Base-by-base conservation (phyloP, 2,888 invertebrate genomes). In the Epinotia brunnichana region DNA sequence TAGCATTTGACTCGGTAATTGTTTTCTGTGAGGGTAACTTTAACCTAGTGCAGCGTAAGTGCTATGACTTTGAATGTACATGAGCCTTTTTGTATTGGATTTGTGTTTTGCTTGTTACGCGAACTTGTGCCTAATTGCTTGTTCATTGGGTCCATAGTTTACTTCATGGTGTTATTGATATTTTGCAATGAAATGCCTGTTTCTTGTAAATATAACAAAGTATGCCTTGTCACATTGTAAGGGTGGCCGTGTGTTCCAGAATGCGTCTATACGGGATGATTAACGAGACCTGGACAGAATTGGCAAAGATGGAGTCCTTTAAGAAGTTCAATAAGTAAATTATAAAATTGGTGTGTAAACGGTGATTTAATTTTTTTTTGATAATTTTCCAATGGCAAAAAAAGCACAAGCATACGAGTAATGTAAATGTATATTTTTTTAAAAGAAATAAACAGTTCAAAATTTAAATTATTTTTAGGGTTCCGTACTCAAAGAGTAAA, bases 121-220 rank as follows among this genome's bases (percentile, higher is more conserved):
- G 54, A 70, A 57, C 11, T 48, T 63, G 63, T 48, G 63, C 56
- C 63, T 51, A 63, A 57, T 69, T 63, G 35, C 29, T 51, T 63
- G 2, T 44, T 19, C 39, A 15, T 29, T n/a, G 60, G 29, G 41
- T 44, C 17, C 41, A 41, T 19, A 24, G 41, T 41, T 54, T 54
- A 61, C 21, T 15, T 21, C 54, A 29, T 13, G 17, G n/a, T 13
- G 62, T 21, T 41, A 24, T 54, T 41, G 35, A 35, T 41, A 15
- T 66, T 66, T 62, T 21, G 39, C 21, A n/a, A 24, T 35, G 21
- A 13, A 35, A 53, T 54, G 64, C 64, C 29, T 54, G 62, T 70
- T 70, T 62, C 69, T 70, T 56, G 48, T 59, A 48, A 69, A 51
- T 35, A 41, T 61, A 61, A 66, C 66, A 66, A 66, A 66, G 66